Conservation (phyloP, 2,888 invertebrate species). For the Eupithecia centaureata region DNA sequence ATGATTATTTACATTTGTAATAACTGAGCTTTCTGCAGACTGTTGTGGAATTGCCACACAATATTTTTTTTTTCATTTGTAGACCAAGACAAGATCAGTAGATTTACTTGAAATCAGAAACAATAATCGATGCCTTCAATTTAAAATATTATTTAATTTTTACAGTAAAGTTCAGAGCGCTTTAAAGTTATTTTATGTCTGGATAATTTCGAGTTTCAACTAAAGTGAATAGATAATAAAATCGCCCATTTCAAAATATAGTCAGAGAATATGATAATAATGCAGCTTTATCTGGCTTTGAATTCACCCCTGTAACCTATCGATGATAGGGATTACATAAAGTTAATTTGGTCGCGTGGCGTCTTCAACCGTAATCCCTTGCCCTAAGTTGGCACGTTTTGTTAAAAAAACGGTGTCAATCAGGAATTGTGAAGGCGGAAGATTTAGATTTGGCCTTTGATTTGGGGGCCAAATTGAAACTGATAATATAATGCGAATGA, state of each 20-base stretch:
- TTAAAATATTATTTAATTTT: no score
- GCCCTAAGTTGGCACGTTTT: constrained; percentile 44
- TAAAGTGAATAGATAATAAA: no score
- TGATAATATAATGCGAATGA: constrained; percentile 36
- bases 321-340: constrained; percentile 72
- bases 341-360: constrained; percentile 82
- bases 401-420: constrained; percentile 62
- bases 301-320: constrained; percentile 45
- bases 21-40: no score
- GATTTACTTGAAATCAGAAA: no score
- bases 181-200: no score
- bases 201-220: no score
- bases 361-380: constrained; percentile 53
- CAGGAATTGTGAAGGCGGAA: constrained; percentile 57
- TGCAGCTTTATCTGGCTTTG: not conserved
- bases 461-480: constrained; percentile 45
- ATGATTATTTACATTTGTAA: no score
- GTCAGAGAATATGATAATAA: not conserved
- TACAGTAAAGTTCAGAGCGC: no score
- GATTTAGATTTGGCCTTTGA: constrained; percentile 50
- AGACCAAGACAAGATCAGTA: no score
- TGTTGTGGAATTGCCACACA: no score
- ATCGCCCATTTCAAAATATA: not conserved
- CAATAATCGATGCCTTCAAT: no score
- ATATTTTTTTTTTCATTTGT: no score